Evolutionary conservation across 2,113 vertebrate genomes (phyloP), one percentile per base, ranked within the genome.

Genomic region (Aplodontia rufa): DNA sequence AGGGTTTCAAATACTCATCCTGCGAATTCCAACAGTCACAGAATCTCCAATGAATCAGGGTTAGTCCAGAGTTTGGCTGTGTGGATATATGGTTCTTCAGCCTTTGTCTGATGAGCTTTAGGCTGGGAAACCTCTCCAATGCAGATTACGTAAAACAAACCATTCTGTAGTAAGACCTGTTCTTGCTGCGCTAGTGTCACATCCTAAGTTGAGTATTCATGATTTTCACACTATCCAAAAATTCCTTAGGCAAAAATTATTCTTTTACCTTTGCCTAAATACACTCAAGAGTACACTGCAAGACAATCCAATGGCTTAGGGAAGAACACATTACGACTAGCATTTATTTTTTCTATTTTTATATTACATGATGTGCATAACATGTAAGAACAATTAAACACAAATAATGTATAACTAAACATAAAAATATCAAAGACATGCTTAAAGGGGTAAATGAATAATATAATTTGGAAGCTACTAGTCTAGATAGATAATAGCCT

Each of bases 211-310:
- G 88, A 88, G 28, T 17, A 47, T 32, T 82, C 76, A 40, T 82
- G 55, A 69, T 76, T 85, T 84, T 80, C 64, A 79, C 53, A 64
- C 51, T 93, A 55, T 32, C 32, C 62, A 85, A 72, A 79, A 93
- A 40, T 88, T 79, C 80, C 20, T 72, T 32, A 49, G 55, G 83
- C 55, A 35, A 7, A 32, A 90, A 55, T 58, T 81, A 58, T 12
- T 66, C 51, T 86, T 90, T 93, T 66, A 72, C 85, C 37, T 75
- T 86, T 28, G 40, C 81, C 66, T 75, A 86, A 93, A 93, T 90
- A 85, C 9, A 66, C 35, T 30, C 2, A 22, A 6, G 8, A 62
- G 47, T 53, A 64, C 68, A 76, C 5, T 10, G 6, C 45, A 84
- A 84, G n/a, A 64, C 6, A 83, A 95, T 58, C n/a, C 11, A 90